Evolutionary conservation across 2,888 invertebrate species (phyloP), one percentile per base, ranked within the genome.

Genomic region (Mesorhabditis sp.): DNA sequence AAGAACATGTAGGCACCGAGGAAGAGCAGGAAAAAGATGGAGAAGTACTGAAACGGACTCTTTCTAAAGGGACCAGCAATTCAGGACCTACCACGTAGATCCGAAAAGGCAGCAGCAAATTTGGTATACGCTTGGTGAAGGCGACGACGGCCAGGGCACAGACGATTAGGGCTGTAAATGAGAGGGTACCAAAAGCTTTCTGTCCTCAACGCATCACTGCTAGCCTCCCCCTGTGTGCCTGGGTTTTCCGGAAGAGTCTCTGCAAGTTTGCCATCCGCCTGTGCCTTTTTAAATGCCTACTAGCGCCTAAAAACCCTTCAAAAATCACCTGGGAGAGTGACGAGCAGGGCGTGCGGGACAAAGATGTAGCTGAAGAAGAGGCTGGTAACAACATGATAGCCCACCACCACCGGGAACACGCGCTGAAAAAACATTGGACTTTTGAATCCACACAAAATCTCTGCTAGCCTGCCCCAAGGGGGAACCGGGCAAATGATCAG

Each of bases 1-100:
- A 77, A 76, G 66, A 77, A 77, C 67, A 75, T 74, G 67, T 77
- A 77, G n/a, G 74, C 74, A n/a, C 77, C 77, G 4, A 77, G 68
- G 70, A 72, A 75, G 5, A 77, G 71, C 4, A 77, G 64, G n/a
- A 74, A 72, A 64, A 77, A 70, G 66, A 77, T 75, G 65, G 77
- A 72, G 66, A 72, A 72, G 10, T 74, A 63, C 76, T 76, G 72
- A n/a, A 76, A 73, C 7, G 7, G 7, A 2, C 7, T 10, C 28
- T 50, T 50, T 13, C n/a, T 50, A 50, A 50, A n/a, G 7, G n/a
- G n/a, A 13, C n/a, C 7, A 50, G 58, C n/a, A 50, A 50, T 50
- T 50, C 7, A 50, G n/a, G 7, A 50, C 58, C 58, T 13, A 50
- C 58, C 58, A 50, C 58, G 58, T 50, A 50, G n/a, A 50, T 50